Conservation (phyloP, 2,888 invertebrate genomes). For the Lithophane ornitopus region DNA sequence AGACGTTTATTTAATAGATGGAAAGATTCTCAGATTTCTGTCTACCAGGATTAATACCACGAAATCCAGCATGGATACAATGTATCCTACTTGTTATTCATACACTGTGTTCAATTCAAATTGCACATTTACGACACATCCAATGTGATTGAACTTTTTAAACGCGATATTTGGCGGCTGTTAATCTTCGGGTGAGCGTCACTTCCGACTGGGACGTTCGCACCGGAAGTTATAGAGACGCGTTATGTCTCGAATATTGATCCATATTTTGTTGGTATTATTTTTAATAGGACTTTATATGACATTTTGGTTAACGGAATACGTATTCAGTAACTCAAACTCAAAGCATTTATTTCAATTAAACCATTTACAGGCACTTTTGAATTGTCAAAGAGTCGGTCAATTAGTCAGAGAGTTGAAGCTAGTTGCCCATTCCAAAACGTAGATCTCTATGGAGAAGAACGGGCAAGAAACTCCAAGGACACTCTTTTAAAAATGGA, state of each 20-base stretch:
- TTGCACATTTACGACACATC: constrained; percentile 57
- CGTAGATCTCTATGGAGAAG: too few species aligned
- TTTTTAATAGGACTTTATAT: constrained; percentile 6
- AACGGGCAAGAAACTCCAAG: too few species aligned
- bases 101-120: constrained; percentile 49
- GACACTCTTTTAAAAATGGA: too few species aligned
- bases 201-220: constrained; percentile 71
- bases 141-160: constrained; percentile 70
- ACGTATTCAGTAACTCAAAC: neutral
- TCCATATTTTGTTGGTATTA: constrained; percentile 49
- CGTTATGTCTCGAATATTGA: constrained; percentile 65
- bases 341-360: too few species aligned
- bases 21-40: constrained; percentile 27
- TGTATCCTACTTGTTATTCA: constrained; percentile 48
- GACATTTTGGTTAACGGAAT: neutral
- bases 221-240: constrained; percentile 71
- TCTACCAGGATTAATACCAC: constrained; percentile 27
- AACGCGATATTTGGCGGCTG: constrained; percentile 69
- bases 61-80: constrained; percentile 43
- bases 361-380: too few species aligned
- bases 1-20: neutral
- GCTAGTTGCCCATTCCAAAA: too few species aligned
- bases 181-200: constrained; percentile 70
- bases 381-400: too few species aligned
- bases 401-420: too few species aligned